A percentile compares a stretch with the other conserved stretches of the same genome.
Evolutionary conservation across 2,888 invertebrate genomes (phyloP).

Genomic region (Rhogogaster chlorosoma): DNA sequence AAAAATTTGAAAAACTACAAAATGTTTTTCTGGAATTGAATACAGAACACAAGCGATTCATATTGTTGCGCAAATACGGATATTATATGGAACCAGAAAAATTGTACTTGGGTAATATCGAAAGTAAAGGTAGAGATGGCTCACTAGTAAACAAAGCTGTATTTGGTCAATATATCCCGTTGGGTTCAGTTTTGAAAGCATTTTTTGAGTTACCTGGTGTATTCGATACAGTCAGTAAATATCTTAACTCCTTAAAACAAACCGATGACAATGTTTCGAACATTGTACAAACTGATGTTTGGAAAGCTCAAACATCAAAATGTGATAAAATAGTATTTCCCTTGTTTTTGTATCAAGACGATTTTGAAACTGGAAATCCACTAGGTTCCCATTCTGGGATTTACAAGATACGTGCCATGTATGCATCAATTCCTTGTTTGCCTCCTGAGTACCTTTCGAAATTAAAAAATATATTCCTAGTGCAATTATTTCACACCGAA

Average conservation of each 20-base stretch:
- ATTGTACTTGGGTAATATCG: constrained; percentile 45
- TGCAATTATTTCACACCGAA: constrained; percentile 55
- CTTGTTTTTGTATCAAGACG: constrained; percentile 56
- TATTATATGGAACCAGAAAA: constrained; percentile 43
- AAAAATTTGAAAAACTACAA: constrained; percentile 27
- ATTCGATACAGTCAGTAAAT: constrained; percentile 45
- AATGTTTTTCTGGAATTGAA: neutral
- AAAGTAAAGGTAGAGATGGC: constrained; percentile 40
- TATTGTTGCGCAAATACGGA: neutral
- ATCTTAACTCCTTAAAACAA: constrained; percentile 52
- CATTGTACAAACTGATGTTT: constrained; percentile 56
- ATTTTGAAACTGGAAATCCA: constrained; percentile 56
- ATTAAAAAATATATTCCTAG: constrained; percentile 57
- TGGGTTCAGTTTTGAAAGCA: constrained; percentile 41
- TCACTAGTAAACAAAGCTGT: constrained; percentile 2
- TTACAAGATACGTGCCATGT: constrained; percentile 56
- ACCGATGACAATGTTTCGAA: constrained; percentile 48
- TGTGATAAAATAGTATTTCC: constrained; percentile 47
- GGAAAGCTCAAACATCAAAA: constrained; percentile 51
- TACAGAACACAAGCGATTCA: constrained; percentile 29
- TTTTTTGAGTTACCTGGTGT: constrained; percentile 54
- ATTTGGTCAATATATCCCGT: constrained; percentile 52
- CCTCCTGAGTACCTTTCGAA: constrained; percentile 51
- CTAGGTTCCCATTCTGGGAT: constrained; percentile 55
- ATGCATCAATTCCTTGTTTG: constrained; percentile 56